Conservation (phyloP, 2,888 invertebrate genomes). For the Xestia rhomboidea region DNA sequence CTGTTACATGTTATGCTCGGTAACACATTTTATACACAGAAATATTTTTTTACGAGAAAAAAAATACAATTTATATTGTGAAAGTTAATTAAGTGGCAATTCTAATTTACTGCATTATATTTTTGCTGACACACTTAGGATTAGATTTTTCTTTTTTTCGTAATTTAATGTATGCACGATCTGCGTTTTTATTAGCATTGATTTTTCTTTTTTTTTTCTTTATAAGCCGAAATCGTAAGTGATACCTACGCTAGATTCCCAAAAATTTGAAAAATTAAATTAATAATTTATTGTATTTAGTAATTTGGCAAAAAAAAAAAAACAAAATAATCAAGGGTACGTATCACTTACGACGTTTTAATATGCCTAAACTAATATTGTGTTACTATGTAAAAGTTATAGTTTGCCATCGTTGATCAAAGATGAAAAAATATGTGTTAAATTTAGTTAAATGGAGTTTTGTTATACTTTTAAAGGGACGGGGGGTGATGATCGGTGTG, state of each 20-base stretch:
- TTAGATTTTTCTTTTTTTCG: constrained; percentile 81
- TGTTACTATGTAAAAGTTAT: constrained; percentile 88
- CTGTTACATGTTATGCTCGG: constrained; percentile 86
- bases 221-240: constrained; percentile 78
- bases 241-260: constrained; percentile 74
- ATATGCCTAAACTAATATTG: constrained; percentile 87
- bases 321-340: constrained; percentile 71
- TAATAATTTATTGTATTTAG: constrained; percentile 76
- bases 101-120: constrained; percentile 90
- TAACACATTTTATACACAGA: constrained; percentile 90
- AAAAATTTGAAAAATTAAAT: constrained; percentile 77
- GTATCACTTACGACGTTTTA: constrained; percentile 76
- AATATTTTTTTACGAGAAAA: constrained; percentile 88
- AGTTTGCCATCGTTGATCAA: constrained; percentile 90
- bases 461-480: constrained; percentile 87
- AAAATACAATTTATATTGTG: constrained; percentile 85
- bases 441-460: constrained; percentile 88
- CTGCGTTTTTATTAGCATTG: constrained; percentile 89
- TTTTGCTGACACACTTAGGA: constrained; percentile 90
- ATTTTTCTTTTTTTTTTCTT: constrained; percentile 77
- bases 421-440: constrained; percentile 87
- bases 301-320: constrained; percentile 69
- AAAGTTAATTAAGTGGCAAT: constrained; percentile 89
- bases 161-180: constrained; percentile 90
- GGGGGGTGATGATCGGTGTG: constrained; percentile 77